These are phyloP conservation scores for Epinephelus cyanopodus DNA, from an alignment of 2,113 vertebrate species.

Conservation along the genomic window DNA sequence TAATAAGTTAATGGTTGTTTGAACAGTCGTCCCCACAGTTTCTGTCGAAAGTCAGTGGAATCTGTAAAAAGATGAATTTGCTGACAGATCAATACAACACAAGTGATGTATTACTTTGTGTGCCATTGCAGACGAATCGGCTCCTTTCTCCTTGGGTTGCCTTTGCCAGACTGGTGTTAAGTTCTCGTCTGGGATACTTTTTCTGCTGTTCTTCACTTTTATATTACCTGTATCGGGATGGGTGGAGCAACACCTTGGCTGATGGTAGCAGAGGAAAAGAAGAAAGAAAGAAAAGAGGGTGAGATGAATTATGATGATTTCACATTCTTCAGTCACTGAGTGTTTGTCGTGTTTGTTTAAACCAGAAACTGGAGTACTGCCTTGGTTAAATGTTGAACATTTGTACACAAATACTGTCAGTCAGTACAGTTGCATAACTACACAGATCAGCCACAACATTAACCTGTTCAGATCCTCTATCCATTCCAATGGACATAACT, in stretches of 20 bases:
- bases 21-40: background rate
- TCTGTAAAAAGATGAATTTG: background rate
- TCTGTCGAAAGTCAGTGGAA: background rate
- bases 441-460: no score
- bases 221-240: background rate
- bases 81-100: background rate
- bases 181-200: constrained; percentile 2
- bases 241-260: background rate
- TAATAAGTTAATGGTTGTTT: background rate
- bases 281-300: background rate
- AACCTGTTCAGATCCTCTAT: no score
- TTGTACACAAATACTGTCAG: background rate
- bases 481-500: no score
- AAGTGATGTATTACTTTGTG: background rate
- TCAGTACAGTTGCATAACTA: background rate
- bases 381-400: background rate
- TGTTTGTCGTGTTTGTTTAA: background rate
- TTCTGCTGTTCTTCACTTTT: background rate
- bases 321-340: background rate
- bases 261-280: background rate
- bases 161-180: background rate
- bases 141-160: background rate
- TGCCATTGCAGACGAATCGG: background rate
- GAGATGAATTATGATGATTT: background rate
- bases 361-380: background rate